phyloP scores from a whole-genome alignment of 1,140 invertebrate genomes.

The Fopius arisanus region DNA sequence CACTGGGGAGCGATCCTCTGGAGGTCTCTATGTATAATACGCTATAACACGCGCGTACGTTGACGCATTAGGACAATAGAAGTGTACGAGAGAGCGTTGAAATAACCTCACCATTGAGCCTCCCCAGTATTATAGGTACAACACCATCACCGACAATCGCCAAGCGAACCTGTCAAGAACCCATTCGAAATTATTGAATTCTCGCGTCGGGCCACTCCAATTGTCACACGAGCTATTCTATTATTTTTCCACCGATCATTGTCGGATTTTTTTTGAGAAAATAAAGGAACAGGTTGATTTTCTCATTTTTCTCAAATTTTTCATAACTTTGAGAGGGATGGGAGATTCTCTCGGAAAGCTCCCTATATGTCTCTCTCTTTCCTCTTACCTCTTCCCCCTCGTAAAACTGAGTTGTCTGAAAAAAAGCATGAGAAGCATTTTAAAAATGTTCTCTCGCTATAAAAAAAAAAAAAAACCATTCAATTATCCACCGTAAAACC shows the following conservation, averaged over 20 bases:
- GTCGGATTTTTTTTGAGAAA: not conserved
- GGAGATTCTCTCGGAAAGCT: too few species aligned
- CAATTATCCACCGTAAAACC: not conserved
- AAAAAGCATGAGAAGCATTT: too few species aligned
- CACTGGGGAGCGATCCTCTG: not conserved
- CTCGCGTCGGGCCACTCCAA: not conserved
- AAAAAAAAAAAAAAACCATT: not conserved
- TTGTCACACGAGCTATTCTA: not conserved
- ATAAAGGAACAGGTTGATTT: not conserved
- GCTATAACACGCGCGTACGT: too few species aligned
- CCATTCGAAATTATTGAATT: not conserved
- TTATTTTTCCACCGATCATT: not conserved
- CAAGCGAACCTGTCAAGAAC: slow-evolving; percentile 14
- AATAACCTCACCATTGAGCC: slow-evolving; percentile 21
- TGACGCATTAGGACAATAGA: slow-evolving; percentile 26
- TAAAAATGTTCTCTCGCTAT: not conserved
- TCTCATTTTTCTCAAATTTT: not conserved
- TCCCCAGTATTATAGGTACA: slow-evolving; percentile 18
- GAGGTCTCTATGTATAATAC: slow-evolving; percentile 19
- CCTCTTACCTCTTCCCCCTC: too few species aligned
- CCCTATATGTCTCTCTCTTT: too few species aligned
- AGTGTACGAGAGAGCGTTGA: slow-evolving; percentile 12
- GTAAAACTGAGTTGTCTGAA: too few species aligned
- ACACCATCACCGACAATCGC: slow-evolving; percentile 16
- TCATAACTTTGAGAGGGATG: too few species aligned